phyloP scores from a whole-genome alignment of 2,113 vertebrate species.

The Halcyon senegalensis region DNA sequence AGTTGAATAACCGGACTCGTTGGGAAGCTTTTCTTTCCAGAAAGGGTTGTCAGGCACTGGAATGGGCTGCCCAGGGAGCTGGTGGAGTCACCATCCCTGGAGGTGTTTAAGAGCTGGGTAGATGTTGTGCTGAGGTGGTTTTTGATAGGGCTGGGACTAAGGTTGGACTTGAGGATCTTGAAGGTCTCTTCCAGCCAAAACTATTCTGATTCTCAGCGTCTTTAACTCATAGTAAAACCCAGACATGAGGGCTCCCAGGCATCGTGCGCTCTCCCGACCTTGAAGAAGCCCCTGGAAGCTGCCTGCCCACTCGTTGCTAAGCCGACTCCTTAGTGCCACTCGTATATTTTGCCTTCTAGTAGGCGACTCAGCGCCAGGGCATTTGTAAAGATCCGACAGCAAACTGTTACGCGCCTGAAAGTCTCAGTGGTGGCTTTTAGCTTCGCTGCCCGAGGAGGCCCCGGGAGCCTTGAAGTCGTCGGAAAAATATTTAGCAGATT shows the following conservation, averaged over 20 bases:
- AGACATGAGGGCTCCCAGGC: neutral
- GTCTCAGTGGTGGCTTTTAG: neutral
- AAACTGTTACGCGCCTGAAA: neutral
- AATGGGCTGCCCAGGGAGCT: no score
- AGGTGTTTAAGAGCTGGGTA: no score
- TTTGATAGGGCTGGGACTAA: no score
- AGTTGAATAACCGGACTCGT: neutral
- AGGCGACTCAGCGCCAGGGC: neutral
- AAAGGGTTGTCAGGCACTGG: no score
- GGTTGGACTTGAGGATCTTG: no score
- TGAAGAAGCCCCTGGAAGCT: neutral
- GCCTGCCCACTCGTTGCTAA: conserved; percentile 1
- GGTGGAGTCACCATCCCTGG: no score
- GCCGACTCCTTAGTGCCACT: neutral
- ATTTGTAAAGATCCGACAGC: neutral
- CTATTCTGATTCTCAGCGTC: no score
- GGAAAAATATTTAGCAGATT: neutral
- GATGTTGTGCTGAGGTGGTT: no score
- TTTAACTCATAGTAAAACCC: no score
- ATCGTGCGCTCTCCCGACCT: conserved; percentile 12
- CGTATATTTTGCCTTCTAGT: conserved; percentile 26
- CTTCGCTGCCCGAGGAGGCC: neutral
- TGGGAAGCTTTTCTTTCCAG: neutral
- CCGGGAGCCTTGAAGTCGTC: accelerated
- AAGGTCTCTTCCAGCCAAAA: no score